Conservation (phyloP, 2,888 invertebrate species). For the Diarsia brunnea region DNA sequence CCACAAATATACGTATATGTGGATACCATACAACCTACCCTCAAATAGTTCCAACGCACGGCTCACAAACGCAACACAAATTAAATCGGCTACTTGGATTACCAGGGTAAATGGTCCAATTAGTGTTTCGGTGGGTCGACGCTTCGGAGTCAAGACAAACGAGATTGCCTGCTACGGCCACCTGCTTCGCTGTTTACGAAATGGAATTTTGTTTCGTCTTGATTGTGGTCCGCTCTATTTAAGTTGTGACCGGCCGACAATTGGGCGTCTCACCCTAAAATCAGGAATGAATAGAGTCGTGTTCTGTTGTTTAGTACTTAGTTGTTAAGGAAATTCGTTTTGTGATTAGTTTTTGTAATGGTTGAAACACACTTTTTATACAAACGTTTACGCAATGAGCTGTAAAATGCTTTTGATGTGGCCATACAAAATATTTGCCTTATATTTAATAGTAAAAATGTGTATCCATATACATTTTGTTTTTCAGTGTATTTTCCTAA, state of each 20-base stretch:
- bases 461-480: neutral
- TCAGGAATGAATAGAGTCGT: conserved; percentile 58
- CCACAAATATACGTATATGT: conserved; percentile 4
- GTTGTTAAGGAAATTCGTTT: neutral
- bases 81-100: conserved; percentile 87
- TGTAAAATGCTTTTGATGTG: neutral
- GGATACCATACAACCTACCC: neutral
- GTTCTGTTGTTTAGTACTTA: conserved; percentile 33
- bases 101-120: conserved; percentile 87
- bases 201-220: conserved; percentile 77
- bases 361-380: neutral
- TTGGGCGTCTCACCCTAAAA: conserved; percentile 68
- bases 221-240: conserved; percentile 76
- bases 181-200: conserved; percentile 81
- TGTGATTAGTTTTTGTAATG: neutral
- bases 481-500: too few relatives aligned
- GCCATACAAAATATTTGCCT: neutral
- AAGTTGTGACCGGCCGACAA: conserved; percentile 70
- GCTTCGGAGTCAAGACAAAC: conserved; percentile 82
- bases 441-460: neutral
- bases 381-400: neutral
- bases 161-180: conserved; percentile 84
- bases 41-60: conserved; percentile 61
- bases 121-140: conserved; percentile 84
- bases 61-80: conserved; percentile 79